Base-by-base conservation (phyloP, 92 coral and sea anemone species). In the Porites rus region DNA sequence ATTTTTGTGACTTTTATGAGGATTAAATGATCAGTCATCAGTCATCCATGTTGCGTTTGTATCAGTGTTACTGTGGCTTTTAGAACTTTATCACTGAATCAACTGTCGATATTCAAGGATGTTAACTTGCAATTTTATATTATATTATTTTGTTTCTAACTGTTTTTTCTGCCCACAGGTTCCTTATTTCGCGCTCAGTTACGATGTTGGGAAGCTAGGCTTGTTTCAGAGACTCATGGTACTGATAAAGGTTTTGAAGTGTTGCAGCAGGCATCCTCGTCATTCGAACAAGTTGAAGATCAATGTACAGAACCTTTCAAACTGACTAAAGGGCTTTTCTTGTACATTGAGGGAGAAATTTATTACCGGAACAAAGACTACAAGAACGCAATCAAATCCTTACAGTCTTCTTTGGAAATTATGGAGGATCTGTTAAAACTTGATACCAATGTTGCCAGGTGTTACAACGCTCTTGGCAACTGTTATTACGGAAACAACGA, bases 401-500 rank as follows among this genome's bases (percentile, higher is more conserved):
- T 92, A 11, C 51, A 86, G 54, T 43, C 69, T n/a, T 88, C 93
- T 12, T 59, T 90, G 51, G 67, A 43, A 14, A n/a, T 82, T 61
- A 82, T 58, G 12, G 60, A 82, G 25, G 60, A 64, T 59, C 43
- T 78, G 13, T 66, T 81, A 51, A 61, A 65, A 18, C 74, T 60
- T 16, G 88, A 90, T 59, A 89, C 87, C 17, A 62, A 83, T 7
- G 79, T 82, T 59, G 89, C 93, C 3, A 65, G 93, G 64, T 86
- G 91, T 46, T 68, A 86, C 7, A 90, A 92, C 70, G 82, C 87
- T 59, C 86, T 92, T 54, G 95, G 95, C 1, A 92, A 92, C 50
- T 85, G 92, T 61, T 82, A 76, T 69, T 80, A 66, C 80, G 69
- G 68, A 16, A 78, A 90, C 7, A 69, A 82, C 72, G 69, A 92